Evolutionary conservation across 1,140 invertebrate genomes (phyloP), one percentile per base, ranked within the genome.

Genomic region (Pseudomyrmex sp.): DNA sequence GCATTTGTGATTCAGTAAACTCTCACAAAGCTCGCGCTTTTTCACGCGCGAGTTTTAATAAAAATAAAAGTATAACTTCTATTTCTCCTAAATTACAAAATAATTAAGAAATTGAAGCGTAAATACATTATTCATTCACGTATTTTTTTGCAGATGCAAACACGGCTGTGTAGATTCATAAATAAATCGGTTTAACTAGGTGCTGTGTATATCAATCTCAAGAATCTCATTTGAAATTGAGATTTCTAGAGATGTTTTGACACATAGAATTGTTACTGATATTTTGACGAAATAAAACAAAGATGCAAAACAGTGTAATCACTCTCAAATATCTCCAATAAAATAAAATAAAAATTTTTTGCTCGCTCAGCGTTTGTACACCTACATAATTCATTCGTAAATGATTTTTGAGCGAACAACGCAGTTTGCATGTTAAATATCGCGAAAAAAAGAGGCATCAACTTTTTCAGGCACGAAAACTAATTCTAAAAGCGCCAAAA

Each of bases 151-250:
- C 88, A 90, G 86, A 84, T 90, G 89, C 77, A 73, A 91, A 90
- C 76, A 74, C 52, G 68, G 66, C 56, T 72, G 65, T 88, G 82
- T 82, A 74, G 84, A 52, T 44, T 72, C 82, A 90, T 91, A 89
- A 90, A 91, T 91, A 91, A 90, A 90, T 91, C 86, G 86, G 66
- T 85, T 87, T 63, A 66, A 84, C 58, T 76, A 65, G 72, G n/a
- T 83, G 35, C 52, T 13, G 65, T 13, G 65, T 26, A 13, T 72
- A 84, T 70, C 73, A 48, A 68, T 82, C 82, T 89, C 50, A 59
- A 74, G 18, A 44, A 86, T 86, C 85, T 73, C 15, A 18, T 5
- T 18, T 12, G 52, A 72, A 23, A 35, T 7, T 35, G 15, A 50
- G 15, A 23, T 23, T 66, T 12, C 26, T 26, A 62, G 5, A 54